Evolutionary conservation across 2,888 invertebrate species (phyloP), one percentile per base, ranked within the genome.

Genomic region (Limnephilus marmoratus): DNA sequence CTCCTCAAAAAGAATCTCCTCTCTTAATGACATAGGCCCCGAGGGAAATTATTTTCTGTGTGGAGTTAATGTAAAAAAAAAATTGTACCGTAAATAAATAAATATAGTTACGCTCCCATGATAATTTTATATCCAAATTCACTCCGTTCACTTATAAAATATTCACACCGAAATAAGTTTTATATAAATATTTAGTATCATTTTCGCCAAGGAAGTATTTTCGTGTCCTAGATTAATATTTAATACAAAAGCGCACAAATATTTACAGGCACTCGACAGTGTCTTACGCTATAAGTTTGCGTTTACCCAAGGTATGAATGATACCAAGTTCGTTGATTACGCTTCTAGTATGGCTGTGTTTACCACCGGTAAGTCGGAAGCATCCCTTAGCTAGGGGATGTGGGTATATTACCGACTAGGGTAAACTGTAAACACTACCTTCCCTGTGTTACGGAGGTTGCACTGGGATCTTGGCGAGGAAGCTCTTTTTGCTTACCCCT

Each of bases 311-410:
- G 88, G 88, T 53, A 88, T 88, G 88, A 88, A 53, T 34, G 88
- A 88, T 88, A 88, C 88, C 68, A 53, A 53, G 88, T 88, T 53
- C 29, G 88, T 88, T 88, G 88, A 88, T 88, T 88, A 88, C 24
- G 53, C 85, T 88, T 88, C 18, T 68, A 88, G 88, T 29, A 29
- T 13, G 31, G 88, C 68, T 53, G 53, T 88, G 88, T 88, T 88
- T 88, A 88, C 53, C 68, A 68, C 88, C 88, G 88, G 88, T 68
- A 88, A 88, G 88, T 41, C n/a, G 45, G n/a, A 9, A 45, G 49
- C 85, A 85, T 85, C 85, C 85, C 85, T 37, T 41, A n/a, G 37
- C 85, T 41, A 41, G 37, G 85, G 85, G 85, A 24, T 37, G 83
- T 37, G 83, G 83, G 41, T 85, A 85, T 85, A 85, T 85, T 85